Evolutionary conservation across 2,113 vertebrate genomes (phyloP).

Genomic region (Tauraco erythrolophus): DNA sequence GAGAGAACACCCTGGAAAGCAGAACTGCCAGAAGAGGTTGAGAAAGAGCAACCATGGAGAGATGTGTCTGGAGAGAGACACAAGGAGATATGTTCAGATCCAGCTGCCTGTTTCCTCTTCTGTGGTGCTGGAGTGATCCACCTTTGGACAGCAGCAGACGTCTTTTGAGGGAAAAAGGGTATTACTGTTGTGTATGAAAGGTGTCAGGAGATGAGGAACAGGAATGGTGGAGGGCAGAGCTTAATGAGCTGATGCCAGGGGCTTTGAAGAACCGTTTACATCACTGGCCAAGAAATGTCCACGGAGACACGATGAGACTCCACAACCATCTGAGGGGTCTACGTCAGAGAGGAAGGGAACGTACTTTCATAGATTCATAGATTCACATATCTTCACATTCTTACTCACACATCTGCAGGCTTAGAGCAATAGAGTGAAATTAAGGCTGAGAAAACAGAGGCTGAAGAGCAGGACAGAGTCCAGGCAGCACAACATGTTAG

Average conservation of each 20-base stretch:
- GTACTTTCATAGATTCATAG: too few relatives aligned
- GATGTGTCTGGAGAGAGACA: not conserved
- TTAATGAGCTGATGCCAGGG: not conserved
- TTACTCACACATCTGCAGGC: not conserved
- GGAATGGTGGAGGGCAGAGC: not conserved
- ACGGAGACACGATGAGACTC: not conserved
- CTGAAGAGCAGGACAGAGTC: not conserved
- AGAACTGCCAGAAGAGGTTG: not conserved
- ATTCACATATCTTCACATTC: too few relatives aligned
- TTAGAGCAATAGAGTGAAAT: not conserved
- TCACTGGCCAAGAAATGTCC: not conserved
- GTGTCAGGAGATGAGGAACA: not conserved
- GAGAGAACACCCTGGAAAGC: slow-evolving; percentile 4
- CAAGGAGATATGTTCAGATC: not conserved
- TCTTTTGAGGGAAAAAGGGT: not conserved
- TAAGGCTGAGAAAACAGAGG: not conserved
- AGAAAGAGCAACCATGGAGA: not conserved
- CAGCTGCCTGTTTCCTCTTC: not conserved
- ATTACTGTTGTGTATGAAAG: not conserved
- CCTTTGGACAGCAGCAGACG: not conserved
- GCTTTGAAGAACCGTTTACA: not conserved
- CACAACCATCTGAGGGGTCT: not conserved
- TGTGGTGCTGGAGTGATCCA: not conserved
- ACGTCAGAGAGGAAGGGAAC: not conserved
- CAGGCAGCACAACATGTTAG: not conserved